phyloP scores from a whole-genome alignment of 2,888 invertebrate genomes.

The Cremastinae sp. region DNA sequence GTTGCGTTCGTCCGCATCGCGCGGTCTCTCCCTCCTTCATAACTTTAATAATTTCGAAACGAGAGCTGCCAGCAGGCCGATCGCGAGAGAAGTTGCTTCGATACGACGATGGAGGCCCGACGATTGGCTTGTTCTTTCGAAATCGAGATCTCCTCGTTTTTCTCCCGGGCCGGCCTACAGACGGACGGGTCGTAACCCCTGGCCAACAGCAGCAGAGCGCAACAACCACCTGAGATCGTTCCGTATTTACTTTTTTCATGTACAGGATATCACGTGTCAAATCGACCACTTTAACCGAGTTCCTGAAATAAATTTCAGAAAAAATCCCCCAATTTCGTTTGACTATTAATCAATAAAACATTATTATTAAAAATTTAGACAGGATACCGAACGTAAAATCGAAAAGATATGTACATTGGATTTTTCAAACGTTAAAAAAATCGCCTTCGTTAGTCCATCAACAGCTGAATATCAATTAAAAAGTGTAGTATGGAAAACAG shows the following conservation, averaged over 20 bases:
- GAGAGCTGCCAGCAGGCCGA: conserved; percentile 56
- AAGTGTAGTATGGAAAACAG: too few relatives aligned
- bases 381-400: too few relatives aligned
- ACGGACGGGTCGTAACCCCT: conserved; percentile 64
- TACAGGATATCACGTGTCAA: neutral
- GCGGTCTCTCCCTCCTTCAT: conserved; percentile 42
- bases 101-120: conserved; percentile 46
- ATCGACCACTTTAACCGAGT: neutral
- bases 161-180: conserved; percentile 69
- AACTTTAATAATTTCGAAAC: conserved; percentile 61
- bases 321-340: neutral
- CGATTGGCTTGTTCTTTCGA: conserved; percentile 61
- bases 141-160: conserved; percentile 64
- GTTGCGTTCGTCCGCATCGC: conserved; percentile 27
- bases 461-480: too few relatives aligned
- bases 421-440: too few relatives aligned
- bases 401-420: too few relatives aligned
- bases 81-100: conserved; percentile 43
- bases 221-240: conserved; percentile 51
- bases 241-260: conserved; percentile 17
- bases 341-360: neutral
- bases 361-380: too few relatives aligned
- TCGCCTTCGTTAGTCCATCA: too few relatives aligned
- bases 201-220: conserved; percentile 53
- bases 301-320: too few relatives aligned